Percentiles rank a stretch among this genome's conserved stretches.
Evolutionary conservation across 2,113 vertebrate genomes (phyloP).

Genomic region (Pollachius pollachius): DNA sequence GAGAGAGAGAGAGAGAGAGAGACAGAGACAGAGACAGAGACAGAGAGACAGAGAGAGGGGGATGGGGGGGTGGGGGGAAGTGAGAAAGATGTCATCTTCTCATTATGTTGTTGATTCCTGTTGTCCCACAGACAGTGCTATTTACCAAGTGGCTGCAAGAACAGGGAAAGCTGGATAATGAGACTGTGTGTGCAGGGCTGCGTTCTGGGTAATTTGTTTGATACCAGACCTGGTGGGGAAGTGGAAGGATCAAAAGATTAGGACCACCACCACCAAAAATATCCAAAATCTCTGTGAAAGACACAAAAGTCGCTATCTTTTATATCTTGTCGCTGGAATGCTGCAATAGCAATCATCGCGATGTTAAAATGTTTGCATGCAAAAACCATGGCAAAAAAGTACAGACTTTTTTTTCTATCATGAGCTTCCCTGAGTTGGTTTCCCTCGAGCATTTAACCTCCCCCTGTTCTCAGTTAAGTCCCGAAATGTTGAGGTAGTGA

Average conservation of each 20-base stretch:
- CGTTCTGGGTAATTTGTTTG: slow-evolving; percentile 65
- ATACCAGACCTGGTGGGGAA: slow-evolving; percentile 59
- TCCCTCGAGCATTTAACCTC: slow-evolving; percentile 41
- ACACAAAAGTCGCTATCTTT: neutral
- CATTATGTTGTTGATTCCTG: slow-evolving; percentile 63
- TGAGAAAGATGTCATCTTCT: slow-evolving; percentile 30
- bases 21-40: too few species aligned
- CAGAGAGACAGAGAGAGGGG: neutral
- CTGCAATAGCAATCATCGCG: neutral
- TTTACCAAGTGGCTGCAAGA: slow-evolving; percentile 57
- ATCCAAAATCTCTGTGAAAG: too few species aligned
- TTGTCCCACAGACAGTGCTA: slow-evolving; percentile 57
- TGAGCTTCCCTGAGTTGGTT: slow-evolving; percentile 12
- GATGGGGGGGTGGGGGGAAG: neutral
- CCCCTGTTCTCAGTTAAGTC: neutral
- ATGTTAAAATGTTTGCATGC: too few species aligned
- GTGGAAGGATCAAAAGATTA: slow-evolving; percentile 63
- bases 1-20: neutral
- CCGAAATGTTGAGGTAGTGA: neutral
- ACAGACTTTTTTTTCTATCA: slow-evolving; percentile 8
- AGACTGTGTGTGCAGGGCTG: slow-evolving; percentile 61
- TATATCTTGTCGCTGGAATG: neutral
- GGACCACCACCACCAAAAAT: slow-evolving; percentile 11
- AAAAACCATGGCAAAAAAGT: too few species aligned
- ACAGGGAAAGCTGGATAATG: slow-evolving; percentile 50